Conservation (phyloP, 1,140 invertebrate genomes). For the Leptopilina boulardi region DNA sequence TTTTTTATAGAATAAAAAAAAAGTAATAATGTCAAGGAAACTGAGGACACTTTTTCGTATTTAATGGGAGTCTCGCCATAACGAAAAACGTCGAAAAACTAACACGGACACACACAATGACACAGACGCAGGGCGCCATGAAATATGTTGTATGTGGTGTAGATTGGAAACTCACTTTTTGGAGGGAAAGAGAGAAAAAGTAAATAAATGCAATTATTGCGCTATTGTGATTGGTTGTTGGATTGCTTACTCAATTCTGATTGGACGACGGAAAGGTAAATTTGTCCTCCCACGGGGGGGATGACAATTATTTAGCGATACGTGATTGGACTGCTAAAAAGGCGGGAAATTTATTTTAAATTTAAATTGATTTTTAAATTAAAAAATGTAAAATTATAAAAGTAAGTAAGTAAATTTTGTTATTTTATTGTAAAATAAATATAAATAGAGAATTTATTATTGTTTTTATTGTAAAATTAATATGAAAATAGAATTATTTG, state of each 20-base stretch:
- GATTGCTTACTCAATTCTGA: background rate
- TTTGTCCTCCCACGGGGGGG: too few relatives aligned
- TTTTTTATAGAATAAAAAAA: too few relatives aligned
- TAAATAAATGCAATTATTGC: background rate
- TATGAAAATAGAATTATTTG: too few relatives aligned
- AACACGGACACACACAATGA: constrained; percentile 16
- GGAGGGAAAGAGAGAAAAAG: background rate
- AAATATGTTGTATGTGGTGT: background rate
- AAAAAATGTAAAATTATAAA: too few relatives aligned
- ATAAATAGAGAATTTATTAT: background rate
- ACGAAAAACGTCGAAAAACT: constrained; percentile 22
- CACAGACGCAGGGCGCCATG: background rate
- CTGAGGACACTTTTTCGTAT: background rate
- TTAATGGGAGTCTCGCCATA: constrained; percentile 7
- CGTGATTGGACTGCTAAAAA: background rate
- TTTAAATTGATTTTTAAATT: background rate
- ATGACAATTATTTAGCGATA: background rate
- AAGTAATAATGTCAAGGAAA: background rate
- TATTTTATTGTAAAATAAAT: background rate
- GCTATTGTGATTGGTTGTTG: background rate
- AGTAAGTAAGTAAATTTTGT: background rate
- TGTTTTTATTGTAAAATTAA: too few relatives aligned
- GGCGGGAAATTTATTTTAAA: background rate
- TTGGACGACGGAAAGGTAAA: too few relatives aligned
- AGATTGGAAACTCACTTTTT: background rate